These are phyloP conservation scores for Ibidorhyncha struthersii DNA, from an alignment of 2,113 vertebrate genomes.

Conservation along the genomic window DNA sequence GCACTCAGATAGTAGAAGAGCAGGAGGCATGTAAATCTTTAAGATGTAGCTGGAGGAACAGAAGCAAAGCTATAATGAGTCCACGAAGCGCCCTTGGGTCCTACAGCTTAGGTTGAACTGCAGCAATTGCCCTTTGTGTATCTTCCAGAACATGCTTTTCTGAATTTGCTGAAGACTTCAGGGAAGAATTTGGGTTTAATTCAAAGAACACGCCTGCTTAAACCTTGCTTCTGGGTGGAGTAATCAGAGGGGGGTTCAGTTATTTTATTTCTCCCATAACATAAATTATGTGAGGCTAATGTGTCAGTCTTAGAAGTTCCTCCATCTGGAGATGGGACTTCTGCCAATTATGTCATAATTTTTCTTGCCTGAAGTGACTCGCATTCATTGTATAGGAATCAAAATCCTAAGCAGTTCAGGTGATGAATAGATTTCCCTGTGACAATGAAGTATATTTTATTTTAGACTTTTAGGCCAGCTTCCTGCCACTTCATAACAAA, in stretches of 20 bases:
- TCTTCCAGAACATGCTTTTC: background rate
- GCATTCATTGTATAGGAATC: slow-evolving; percentile 16
- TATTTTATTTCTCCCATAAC: slow-evolving; percentile 47
- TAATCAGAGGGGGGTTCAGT: background rate
- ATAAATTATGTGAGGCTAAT: slow-evolving; percentile 47
- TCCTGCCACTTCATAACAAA: slow-evolving; percentile 35
- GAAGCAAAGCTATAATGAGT: background rate
- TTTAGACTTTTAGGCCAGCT: slow-evolving; percentile 49
- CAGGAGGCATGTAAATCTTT: background rate
- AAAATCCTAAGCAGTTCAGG: slow-evolving; percentile 45
- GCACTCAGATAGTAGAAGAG: background rate
- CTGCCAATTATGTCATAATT: slow-evolving; percentile 60
- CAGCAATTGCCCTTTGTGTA: background rate
- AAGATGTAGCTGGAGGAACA: background rate
- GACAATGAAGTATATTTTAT: slow-evolving; percentile 23
- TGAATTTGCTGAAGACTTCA: background rate
- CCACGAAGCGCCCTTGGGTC: background rate
- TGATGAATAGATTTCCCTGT: slow-evolving; percentile 30
- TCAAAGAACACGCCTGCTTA: slow-evolving; percentile 26
- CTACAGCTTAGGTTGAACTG: background rate
- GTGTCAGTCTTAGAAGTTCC: slow-evolving; percentile 51
- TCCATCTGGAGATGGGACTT: slow-evolving; percentile 65
- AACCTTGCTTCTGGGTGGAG: slow-evolving; percentile 39
- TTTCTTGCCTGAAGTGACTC: slow-evolving; percentile 58
- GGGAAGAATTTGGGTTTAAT: slow-evolving; percentile 28